Base-by-base conservation (phyloP, 2,113 vertebrate genomes). In the Ophthalmolycus amberensis region DNA sequence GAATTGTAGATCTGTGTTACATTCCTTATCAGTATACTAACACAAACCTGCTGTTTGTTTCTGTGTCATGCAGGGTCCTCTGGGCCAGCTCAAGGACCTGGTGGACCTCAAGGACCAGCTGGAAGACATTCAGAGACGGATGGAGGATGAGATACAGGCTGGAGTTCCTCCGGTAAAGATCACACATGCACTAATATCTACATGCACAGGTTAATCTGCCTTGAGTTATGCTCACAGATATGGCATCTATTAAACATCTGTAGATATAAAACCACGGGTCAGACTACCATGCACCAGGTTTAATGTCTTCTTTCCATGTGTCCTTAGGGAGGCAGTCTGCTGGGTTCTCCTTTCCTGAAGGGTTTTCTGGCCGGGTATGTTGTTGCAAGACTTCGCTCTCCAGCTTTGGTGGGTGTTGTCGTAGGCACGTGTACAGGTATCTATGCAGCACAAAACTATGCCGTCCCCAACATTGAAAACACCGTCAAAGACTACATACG, bases 321-420 rank as follows among this genome's bases (percentile, higher is more conserved):
- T 63, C 56, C 71, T 1, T 88, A 99, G 98, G 96, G 97, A 75
- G 96, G 96, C 20, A 97, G 97, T 5, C 84, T 98, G 38, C 87
- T 99, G 83, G 95, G 94, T 1, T 99, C 97, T 8, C 98, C 97
- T 1, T 97, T 99, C 14, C 90, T 99, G 84, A 99, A 98, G 81
- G 98, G 98, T 9, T 98, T 99, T 85, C 87, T 99, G 88, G 96
- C 97, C 0, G 97, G 98, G 14, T 99, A 97, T 80, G 20, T 99
- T 32, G 94, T 99, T 37, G 96, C 98, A 74, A 97, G 94, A 74
- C 94, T 98, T 9, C 96, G 97, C 67, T 95, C 96, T 9, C 97
- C 97, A 0, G 96, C 97, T 0, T 80, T 99, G 16, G 52, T 99
- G 83, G 97, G 97, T 2, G 97, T 98, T 34, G 92, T 94, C 0